phyloP scores from a whole-genome alignment of 2,888 invertebrate species.

The Drosophila pullipes region DNA sequence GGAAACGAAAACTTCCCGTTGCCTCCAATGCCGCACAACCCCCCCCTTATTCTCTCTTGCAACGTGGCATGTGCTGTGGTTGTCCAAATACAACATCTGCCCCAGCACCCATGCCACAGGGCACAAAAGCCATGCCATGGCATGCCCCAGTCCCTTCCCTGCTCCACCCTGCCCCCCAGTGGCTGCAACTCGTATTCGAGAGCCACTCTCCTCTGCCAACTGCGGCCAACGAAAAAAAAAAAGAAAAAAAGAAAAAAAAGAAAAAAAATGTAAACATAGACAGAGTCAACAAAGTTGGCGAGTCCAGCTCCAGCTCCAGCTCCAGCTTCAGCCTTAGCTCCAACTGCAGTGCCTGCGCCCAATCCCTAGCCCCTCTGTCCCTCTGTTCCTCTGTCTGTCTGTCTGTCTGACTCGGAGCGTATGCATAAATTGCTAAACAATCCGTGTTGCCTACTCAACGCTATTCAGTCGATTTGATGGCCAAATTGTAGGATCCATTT shows the following conservation, averaged over 20 bases:
- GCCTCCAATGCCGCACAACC: neutral
- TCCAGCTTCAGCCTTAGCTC: neutral
- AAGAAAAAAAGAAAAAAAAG: neutral
- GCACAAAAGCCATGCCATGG: neutral
- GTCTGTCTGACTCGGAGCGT: neutral
- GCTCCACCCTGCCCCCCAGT: neutral
- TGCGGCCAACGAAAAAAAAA: conserved; percentile 33
- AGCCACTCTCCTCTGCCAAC: conserved; percentile 14
- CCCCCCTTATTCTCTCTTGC: neutral
- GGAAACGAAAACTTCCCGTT: conserved; percentile 56
- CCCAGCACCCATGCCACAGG: conserved; percentile 1
- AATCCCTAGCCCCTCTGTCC: neutral
- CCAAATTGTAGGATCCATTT: conserved; percentile 40
- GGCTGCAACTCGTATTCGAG: conserved; percentile 8
- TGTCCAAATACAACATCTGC: conserved; percentile 17
- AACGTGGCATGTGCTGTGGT: conserved; percentile 48
- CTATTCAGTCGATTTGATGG: conserved; percentile 48
- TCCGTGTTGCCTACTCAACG: conserved; percentile 28
- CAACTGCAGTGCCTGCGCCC: neutral
- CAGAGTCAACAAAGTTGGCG: conserved; percentile 73
- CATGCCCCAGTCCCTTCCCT: neutral
- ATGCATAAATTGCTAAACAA: conserved; percentile 46
- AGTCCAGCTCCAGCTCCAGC: conserved; percentile 9
- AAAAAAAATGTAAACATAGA: conserved; percentile 65
- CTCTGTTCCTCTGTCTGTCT: neutral